Evolutionary conservation across 2,113 vertebrate genomes (phyloP).

Genomic region (Oreochromis niloticus): DNA sequence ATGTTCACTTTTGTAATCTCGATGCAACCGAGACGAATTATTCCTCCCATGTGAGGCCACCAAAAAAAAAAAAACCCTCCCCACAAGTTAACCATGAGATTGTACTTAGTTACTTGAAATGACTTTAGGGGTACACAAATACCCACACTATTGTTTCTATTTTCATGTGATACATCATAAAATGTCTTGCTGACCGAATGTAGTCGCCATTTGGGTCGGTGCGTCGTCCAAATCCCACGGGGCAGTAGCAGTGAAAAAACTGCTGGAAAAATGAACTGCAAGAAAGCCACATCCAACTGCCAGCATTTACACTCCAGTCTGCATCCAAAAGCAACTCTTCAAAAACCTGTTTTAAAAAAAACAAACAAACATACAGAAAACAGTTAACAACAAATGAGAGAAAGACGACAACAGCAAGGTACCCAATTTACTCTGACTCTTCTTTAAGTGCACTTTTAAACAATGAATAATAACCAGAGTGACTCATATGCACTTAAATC

Average conservation of each 20-base stretch:
- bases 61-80: neutral
- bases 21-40: neutral
- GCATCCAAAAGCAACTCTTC: conserved; percentile 92
- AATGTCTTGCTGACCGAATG: conserved; percentile 77
- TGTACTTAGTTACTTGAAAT: neutral
- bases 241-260: conserved; percentile 96
- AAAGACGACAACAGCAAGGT: neutral
- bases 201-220: conserved; percentile 95
- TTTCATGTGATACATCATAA: neutral
- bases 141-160: neutral
- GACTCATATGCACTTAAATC: neutral
- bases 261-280: conserved; percentile 97
- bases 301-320: conserved; percentile 96
- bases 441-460: neutral
- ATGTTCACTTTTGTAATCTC: neutral
- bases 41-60: neutral
- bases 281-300: conserved; percentile 98
- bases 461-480: neutral
- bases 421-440: neutral
- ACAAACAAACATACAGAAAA: neutral
- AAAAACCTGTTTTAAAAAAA: conserved; percentile 77
- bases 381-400: neutral
- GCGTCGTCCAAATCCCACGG: conserved; percentile 90
- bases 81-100: neutral
- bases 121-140: neutral